Evolutionary conservation across 1,140 invertebrate genomes (phyloP), one percentile per base, ranked within the genome.

Genomic region (Drosophila punjabiensis): DNA sequence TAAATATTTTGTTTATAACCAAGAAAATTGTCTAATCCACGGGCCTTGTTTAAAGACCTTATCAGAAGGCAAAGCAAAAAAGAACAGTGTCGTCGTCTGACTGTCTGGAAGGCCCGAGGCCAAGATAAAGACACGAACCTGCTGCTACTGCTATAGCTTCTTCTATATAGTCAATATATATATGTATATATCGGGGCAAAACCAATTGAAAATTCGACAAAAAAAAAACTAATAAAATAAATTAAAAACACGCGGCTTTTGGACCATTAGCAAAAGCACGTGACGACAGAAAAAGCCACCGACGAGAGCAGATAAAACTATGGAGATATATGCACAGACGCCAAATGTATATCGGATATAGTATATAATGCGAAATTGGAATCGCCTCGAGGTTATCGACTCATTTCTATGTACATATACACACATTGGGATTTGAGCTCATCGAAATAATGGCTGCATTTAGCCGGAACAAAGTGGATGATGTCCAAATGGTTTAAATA

Each of bases 381-480:
- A 33, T 41, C 24, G 35, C 35, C 8, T 20, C 33, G 66, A 68
- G 66, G 66, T 66, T 39, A 47, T 67, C 50, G 37, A 71, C 39
- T 39, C 52, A 35, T 32, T 65, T 65, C 16, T 64, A 28, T 45
- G 33, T 45, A 10, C 14, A 43, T 43, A 32, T 59, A 33, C 10
- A 16, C 33, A 24, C 3, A n/a, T 37, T 4, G 53, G 48, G 33
- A 59, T 24, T 60, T 24, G 33, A 79, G 55, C 60, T 80, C 79
- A 80, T 69, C 71, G 37, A 24, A 59, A 61, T 75, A 81, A 76
- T 76, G 76, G 64, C 70, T 35, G 70, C 60, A 61, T 63, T 82
- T 52, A 65, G 64, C 33, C 64, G 56, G 56, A 82, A 82, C 63
- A 59, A 61, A 59, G 55, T 32, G 64, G 32, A 68, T 68, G 24